Evolutionary conservation across 2,797 vertebrate genomes (phyloP).

Genomic region (Stomatorhinus walkeri): DNA sequence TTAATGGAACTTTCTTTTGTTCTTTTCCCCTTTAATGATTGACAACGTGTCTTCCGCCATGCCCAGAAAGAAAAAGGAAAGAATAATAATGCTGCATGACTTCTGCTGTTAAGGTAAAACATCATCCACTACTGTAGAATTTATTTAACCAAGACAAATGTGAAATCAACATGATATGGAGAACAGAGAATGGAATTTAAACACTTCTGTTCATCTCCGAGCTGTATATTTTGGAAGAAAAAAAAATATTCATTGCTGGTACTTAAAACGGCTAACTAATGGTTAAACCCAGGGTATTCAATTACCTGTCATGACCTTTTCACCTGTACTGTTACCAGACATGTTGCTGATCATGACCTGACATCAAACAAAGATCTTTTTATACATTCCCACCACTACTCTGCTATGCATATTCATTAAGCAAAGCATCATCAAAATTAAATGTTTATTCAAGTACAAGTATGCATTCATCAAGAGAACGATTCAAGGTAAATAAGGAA

Average conservation of each 20-base stretch:
- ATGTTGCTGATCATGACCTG: not conserved
- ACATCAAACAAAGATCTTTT: slow-evolving; percentile 1
- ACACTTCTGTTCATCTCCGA: slow-evolving; percentile 9
- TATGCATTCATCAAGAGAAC: not conserved
- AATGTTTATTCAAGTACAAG: slow-evolving; percentile 10
- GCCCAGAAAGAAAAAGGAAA: not conserved
- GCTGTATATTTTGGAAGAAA: slow-evolving; percentile 19
- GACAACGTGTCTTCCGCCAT: not conserved
- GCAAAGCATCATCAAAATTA: not conserved
- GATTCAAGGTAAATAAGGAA: slow-evolving; percentile 1
- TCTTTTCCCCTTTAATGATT: not conserved
- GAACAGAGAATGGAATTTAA: slow-evolving; percentile 16
- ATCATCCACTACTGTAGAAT: slow-evolving; percentile 7
- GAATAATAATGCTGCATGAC: not conserved
- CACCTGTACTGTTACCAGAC: not conserved
- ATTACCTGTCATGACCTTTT: slow-evolving; percentile 1
- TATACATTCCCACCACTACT: not conserved
- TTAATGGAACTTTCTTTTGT: not conserved
- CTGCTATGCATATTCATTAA: not conserved
- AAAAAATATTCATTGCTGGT: not conserved
- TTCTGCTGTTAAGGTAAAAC: slow-evolving; percentile 20
- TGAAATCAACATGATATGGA: slow-evolving; percentile 19
- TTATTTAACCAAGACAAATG: slow-evolving; percentile 3
- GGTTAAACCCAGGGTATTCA: not conserved
- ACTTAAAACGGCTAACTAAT: not conserved